These are phyloP conservation scores for Arvicanthis niloticus DNA, from an alignment of 2,113 vertebrate genomes.

Conservation along the genomic window DNA sequence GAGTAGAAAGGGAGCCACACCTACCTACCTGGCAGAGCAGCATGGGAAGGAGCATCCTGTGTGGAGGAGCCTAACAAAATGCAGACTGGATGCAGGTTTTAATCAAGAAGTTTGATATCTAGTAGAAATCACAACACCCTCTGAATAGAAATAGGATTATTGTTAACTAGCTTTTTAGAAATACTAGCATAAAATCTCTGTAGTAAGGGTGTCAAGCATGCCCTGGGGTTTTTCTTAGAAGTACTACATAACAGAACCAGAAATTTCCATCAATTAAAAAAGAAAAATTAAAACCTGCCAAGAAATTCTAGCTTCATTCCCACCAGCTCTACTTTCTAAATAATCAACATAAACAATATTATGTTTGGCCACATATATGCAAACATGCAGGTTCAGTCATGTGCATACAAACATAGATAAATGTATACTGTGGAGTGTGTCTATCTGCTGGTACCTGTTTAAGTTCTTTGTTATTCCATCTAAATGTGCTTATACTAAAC, in stretches of 20 bases:
- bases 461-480: neutral
- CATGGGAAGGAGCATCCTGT: accelerated
- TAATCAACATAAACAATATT: neutral
- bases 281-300: neutral
- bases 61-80: neutral
- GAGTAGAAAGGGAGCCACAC: neutral
- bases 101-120: neutral
- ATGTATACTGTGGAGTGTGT: neutral
- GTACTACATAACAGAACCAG: neutral
- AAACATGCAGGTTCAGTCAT: neutral
- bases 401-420: neutral
- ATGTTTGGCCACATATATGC: neutral
- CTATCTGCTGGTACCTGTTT: neutral
- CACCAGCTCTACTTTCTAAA: neutral
- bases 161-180: conserved; percentile 32
- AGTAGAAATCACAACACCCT: neutral
- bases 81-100: neutral
- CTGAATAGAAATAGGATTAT: neutral
- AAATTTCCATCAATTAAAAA: conserved; percentile 41
- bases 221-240: neutral
- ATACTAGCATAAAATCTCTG: neutral
- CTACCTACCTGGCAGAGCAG: neutral
- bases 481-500: neutral
- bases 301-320: neutral
- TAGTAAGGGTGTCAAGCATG: neutral